Evolutionary conservation across 2,888 invertebrate genomes (phyloP).

Genomic region (Tenthredo mesomela): DNA sequence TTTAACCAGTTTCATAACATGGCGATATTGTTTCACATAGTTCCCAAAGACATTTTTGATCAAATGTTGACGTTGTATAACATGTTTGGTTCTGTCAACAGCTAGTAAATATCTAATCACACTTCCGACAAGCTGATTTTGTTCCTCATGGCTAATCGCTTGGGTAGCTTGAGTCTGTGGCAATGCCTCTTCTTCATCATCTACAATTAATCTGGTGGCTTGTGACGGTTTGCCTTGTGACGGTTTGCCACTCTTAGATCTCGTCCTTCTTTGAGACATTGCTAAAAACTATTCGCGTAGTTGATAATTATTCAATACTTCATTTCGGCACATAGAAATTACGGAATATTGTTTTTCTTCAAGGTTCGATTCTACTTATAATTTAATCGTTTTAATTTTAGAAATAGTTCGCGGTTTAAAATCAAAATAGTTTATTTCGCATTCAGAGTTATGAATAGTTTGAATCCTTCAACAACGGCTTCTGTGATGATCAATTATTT

Average conservation of each 20-base stretch:
- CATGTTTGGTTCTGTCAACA: conserved; percentile 61
- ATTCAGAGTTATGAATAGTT: neutral
- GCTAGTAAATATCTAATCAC: conserved; percentile 67
- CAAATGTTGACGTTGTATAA: conserved; percentile 64
- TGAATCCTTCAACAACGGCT: neutral
- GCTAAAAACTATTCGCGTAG: neutral
- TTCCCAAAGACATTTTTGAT: conserved; percentile 61
- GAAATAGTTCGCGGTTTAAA: neutral
- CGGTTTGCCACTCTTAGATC: neutral
- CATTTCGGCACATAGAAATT: too few relatives aligned
- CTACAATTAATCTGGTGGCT: neutral
- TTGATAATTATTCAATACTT: neutral
- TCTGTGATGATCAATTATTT: neutral
- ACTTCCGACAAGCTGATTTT: conserved; percentile 60
- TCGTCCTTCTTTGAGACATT: conserved; percentile 41
- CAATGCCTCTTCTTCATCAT: conserved; percentile 49
- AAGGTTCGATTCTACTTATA: too few relatives aligned
- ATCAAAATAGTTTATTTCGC: neutral
- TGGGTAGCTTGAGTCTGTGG: conserved; percentile 41
- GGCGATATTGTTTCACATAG: conserved; percentile 60
- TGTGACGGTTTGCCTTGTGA: neutral
- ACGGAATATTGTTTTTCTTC: too few relatives aligned
- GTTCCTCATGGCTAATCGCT: conserved; percentile 58
- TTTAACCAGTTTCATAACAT: conserved; percentile 61
- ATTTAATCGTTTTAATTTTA: neutral